Conservation (phyloP, 2,888 invertebrate species). For the Quadroppia sp. region DNA sequence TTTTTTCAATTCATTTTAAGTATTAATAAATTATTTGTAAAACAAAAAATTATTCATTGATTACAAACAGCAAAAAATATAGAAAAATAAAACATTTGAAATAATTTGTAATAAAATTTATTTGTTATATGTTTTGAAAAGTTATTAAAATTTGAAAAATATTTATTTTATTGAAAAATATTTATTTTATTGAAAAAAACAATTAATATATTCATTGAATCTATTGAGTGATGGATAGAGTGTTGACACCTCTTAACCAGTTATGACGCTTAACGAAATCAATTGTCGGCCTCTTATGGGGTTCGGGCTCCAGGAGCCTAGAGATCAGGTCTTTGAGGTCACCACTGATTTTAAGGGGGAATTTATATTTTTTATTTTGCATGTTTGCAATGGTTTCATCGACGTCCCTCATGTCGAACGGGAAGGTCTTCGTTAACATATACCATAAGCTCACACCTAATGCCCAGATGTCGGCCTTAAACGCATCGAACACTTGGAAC, state of each 20-base stretch:
- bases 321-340: neutral
- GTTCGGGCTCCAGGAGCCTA: neutral
- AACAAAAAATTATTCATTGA: no score
- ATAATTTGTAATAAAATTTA: no score
- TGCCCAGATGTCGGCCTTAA: conserved; percentile 19
- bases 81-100: no score
- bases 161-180: no score
- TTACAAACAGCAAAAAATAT: no score
- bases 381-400: neutral
- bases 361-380: neutral
- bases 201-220: no score
- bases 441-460: neutral
- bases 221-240: no score
- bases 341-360: neutral
- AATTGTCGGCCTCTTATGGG: neutral
- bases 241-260: neutral
- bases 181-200: no score
- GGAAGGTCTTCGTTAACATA: neutral
- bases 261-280: neutral
- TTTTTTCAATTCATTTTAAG: no score
- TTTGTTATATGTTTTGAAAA: no score
- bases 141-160: no score
- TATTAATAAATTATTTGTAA: no score
- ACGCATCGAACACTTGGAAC: neutral
- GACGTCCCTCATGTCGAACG: neutral